Conservation (phyloP, 2,888 invertebrate species). For the Elaeidobius kamerunicus region DNA sequence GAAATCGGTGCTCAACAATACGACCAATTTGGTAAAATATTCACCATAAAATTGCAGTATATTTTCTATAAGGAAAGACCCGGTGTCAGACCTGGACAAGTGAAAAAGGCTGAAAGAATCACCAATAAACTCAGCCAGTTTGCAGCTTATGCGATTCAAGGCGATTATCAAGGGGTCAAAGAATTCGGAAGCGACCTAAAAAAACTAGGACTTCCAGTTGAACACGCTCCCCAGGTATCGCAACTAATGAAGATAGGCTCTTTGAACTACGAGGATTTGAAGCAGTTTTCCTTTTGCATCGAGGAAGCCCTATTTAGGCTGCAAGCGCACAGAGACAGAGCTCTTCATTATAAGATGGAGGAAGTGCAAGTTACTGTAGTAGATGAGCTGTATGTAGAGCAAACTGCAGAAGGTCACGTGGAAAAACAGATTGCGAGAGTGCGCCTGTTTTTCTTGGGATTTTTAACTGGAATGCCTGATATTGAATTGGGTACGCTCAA, state of each 20-base stretch:
- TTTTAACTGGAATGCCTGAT: conserved; percentile 93
- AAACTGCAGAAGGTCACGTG: conserved; percentile 75
- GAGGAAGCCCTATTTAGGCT: conserved; percentile 91
- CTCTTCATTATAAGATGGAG: conserved; percentile 91
- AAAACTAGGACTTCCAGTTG: conserved; percentile 91
- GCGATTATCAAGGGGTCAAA: conserved; percentile 90
- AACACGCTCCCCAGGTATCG: conserved; percentile 95
- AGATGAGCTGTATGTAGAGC: conserved; percentile 90
- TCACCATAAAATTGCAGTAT: conserved; percentile 95
- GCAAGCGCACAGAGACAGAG: conserved; percentile 81
- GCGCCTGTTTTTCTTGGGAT: conserved; percentile 92
- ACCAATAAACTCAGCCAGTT: conserved; percentile 90
- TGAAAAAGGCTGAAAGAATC: conserved; percentile 88
- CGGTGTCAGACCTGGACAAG: conserved; percentile 92
- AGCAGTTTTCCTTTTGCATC: conserved; percentile 84
- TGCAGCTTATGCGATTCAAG: conserved; percentile 90
- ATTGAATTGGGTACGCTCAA: conserved; percentile 66
- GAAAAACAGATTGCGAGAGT: conserved; percentile 92
- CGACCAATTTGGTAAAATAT: conserved; percentile 98
- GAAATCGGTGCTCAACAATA: conserved; percentile 96
- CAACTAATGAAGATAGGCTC: conserved; percentile 96
- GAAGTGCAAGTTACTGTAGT: conserved; percentile 92
- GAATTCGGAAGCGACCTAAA: conserved; percentile 90
- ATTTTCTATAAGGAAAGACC: conserved; percentile 98
- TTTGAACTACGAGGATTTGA: conserved; percentile 83